These are phyloP conservation scores for Rhadinocentrus ornatus DNA, from an alignment of 2,797 vertebrate species.

Conservation along the genomic window DNA sequence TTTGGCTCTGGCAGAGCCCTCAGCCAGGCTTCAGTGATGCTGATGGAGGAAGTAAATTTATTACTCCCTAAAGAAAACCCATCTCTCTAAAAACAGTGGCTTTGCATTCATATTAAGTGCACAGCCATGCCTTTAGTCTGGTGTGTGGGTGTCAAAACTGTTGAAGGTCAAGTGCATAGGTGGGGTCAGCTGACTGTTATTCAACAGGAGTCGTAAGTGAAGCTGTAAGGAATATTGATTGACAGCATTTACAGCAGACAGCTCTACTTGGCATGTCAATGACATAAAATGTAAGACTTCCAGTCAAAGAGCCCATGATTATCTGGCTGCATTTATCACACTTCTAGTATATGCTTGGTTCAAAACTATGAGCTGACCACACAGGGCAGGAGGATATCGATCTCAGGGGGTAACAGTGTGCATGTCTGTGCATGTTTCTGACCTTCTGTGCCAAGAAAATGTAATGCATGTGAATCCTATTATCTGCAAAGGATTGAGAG, in stretches of 20 bases:
- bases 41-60: conserved; percentile 72
- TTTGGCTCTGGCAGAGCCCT: conserved; percentile 34
- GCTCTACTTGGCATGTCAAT: conserved; percentile 48
- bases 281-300: conserved; percentile 60
- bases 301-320: conserved; percentile 53
- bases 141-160: conserved; percentile 48
- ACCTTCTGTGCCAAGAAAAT: conserved; percentile 9
- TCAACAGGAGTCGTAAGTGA: conserved; percentile 46
- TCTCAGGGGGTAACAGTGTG: conserved; percentile 1
- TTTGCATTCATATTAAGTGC: conserved; percentile 34
- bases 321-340: conserved; percentile 55
- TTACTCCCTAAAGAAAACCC: conserved; percentile 62
- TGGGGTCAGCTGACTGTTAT: conserved; percentile 64
- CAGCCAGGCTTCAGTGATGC: conserved; percentile 70
- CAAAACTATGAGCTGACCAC: conserved; percentile 28
- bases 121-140: conserved; percentile 30
- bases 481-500: conserved; percentile 3
- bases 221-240: conserved; percentile 64
- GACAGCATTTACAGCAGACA: conserved; percentile 63
- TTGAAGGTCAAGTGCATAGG: conserved; percentile 67
- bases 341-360: conserved; percentile 11
- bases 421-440: neutral
- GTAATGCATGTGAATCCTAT: neutral
- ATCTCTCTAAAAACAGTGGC: conserved; percentile 53
- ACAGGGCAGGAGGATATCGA: conserved; percentile 30